Evolutionary conservation across 2,113 vertebrate species (phyloP).

Genomic region (Formicarius rufipectus): DNA sequence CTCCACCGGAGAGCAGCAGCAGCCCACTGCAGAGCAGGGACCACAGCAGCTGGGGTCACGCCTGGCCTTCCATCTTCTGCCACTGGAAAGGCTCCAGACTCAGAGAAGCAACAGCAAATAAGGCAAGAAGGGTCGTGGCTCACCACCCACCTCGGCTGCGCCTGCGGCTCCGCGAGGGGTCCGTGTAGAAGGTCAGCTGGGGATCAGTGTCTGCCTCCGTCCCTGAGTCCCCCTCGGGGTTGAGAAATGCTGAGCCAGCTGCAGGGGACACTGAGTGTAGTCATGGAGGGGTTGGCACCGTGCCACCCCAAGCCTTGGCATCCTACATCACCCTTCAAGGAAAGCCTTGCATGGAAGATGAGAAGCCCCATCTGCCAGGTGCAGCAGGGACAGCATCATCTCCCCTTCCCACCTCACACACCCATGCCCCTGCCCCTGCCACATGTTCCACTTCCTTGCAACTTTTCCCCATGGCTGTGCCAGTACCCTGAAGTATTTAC

Average conservation of each 20-base stretch:
- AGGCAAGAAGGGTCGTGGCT: background rate
- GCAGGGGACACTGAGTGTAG: background rate
- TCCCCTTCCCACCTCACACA: background rate
- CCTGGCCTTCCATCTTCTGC: background rate
- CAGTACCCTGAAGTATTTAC: background rate
- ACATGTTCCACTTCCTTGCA: background rate
- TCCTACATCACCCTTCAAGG: background rate
- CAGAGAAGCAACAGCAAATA: fast-evolving
- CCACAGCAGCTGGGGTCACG: fast-evolving
- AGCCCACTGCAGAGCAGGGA: background rate
- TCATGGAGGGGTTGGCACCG: background rate
- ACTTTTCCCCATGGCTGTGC: background rate
- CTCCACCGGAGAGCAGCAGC: background rate
- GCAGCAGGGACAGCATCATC: background rate
- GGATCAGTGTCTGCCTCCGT: slow-evolving; percentile 96
- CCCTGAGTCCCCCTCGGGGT: slow-evolving; percentile 95
- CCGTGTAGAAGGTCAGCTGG: slow-evolving; percentile 97
- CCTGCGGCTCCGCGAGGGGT: slow-evolving; percentile 92
- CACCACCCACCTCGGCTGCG: slow-evolving; percentile 82
- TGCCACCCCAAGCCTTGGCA: background rate
- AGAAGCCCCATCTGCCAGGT: background rate
- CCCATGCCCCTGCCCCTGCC: background rate
- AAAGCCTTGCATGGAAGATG: background rate
- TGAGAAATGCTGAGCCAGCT: slow-evolving; percentile 96
- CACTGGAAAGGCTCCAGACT: background rate